A percentile compares a stretch with the other conserved stretches of the same genome.
These are phyloP conservation scores for Oceanites oceanicus DNA, from an alignment of 2,113 vertebrate genomes.

Conservation along the genomic window DNA sequence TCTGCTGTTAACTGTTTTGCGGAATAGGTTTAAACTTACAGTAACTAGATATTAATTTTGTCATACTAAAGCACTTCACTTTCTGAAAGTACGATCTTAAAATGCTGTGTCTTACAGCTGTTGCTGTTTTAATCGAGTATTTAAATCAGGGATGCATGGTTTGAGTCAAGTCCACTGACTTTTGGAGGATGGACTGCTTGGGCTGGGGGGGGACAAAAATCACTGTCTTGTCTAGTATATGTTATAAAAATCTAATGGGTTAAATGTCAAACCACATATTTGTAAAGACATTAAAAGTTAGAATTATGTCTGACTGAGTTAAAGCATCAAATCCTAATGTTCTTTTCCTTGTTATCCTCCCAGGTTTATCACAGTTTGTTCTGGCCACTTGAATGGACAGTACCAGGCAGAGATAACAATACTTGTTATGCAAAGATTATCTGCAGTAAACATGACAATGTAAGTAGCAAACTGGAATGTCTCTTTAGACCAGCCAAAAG, in stretches of 20 bases:
- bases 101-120: not conserved
- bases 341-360: not conserved
- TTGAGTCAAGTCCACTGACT: not conserved
- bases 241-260: not conserved
- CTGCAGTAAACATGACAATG: conserved; percentile 87
- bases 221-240: not conserved
- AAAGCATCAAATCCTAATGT: not conserved
- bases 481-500: not conserved
- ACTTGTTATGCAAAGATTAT: conserved; percentile 91
- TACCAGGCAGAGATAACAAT: conserved; percentile 89
- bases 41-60: not conserved
- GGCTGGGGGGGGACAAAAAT: not conserved
- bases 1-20: not conserved
- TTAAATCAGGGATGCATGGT: not conserved
- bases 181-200: not conserved
- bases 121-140: not conserved
- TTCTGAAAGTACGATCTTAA: not conserved
- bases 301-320: not conserved
- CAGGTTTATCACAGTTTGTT: conserved; percentile 92
- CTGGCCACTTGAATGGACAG: conserved; percentile 95
- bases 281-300: not conserved
- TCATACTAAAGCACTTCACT: not conserved
- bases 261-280: not conserved
- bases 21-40: not conserved
- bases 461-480: conserved; percentile 65